Evolutionary conservation across 1,140 invertebrate genomes (phyloP).

Genomic region (Vanessa atalanta): DNA sequence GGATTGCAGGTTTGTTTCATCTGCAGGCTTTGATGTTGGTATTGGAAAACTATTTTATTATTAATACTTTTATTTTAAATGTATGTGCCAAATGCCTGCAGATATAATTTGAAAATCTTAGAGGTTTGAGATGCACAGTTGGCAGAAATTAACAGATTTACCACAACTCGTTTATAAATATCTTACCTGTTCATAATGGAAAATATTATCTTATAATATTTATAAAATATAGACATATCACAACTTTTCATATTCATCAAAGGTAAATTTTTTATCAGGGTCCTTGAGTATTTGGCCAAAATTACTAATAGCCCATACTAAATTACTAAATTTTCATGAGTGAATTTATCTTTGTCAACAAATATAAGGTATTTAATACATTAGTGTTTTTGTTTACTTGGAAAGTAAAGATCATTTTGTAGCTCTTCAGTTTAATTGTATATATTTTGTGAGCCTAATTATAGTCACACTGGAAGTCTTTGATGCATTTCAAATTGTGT

Average conservation of each 20-base stretch:
- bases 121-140: neutral
- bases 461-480: slow-evolving; percentile 21
- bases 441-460: slow-evolving; percentile 22
- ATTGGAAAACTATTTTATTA: neutral
- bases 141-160: slow-evolving; percentile 2
- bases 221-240: slow-evolving; percentile 27
- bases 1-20: neutral
- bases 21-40: neutral
- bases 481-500: slow-evolving; percentile 13
- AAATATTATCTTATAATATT: slow-evolving; percentile 1
- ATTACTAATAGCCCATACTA: neutral
- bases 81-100: slow-evolving; percentile 24
- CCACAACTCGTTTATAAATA: neutral
- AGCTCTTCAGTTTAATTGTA: slow-evolving; percentile 12
- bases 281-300: neutral
- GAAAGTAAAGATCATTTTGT: neutral
- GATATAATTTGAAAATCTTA: slow-evolving; percentile 4
- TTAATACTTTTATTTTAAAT: slow-evolving; percentile 14
- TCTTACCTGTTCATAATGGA: slow-evolving; percentile 10
- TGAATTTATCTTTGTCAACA: neutral
- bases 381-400: neutral
- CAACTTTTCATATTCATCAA: neutral
- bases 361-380: neutral
- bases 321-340: slow-evolving; percentile 1
- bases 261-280: neutral